Base-by-base conservation (phyloP, 2,113 vertebrate genomes). In the Oenanthe oenanthe region DNA sequence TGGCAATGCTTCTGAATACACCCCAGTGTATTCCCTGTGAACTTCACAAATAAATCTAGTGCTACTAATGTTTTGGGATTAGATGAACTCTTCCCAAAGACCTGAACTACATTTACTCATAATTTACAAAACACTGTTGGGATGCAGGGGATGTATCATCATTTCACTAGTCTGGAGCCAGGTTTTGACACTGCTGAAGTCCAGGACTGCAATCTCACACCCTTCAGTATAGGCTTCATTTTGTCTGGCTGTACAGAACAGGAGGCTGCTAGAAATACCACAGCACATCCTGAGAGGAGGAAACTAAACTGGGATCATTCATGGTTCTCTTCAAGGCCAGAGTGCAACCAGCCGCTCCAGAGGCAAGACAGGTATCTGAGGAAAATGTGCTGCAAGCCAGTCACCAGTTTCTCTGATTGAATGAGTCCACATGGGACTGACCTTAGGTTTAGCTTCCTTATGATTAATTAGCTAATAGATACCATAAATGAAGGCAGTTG, bases 1-100 rank as follows among this genome's bases (percentile, higher is more conserved):
- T 5, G 29, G 8, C 11, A 5, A 3, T 65, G 14, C 26, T 62
- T 48, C 53, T 84, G 51, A 80, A 38, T 10, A 57, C n/a, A 48
- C 3, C 4, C 4, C 2, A 0, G 4, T 2, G 15, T 31, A 12
- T 22, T 17, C 20, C 19, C 13, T 32, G 22, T 15, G 29, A 88
- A 32, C 13, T 29, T n/a, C 38, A n/a, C 2, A 42, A 51, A 13
- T 63, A 56, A 74, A 63, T 15, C 0, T 0, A 25, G 28, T 13
- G 4, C 43, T 48, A 11, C 7, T 34, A 13, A 36, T 54, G 19
- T 51, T 72, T 34, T 36, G 29, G 38, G 72, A 40, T 51, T 32
- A 67, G 9, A 54, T 25, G 8, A 75, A 40, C 21, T 58, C 40
- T 76, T 92, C 62, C 31, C 24, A n/a, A 78, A 68, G n/a, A 20